A percentile compares a stretch with the other conserved stretches of the same genome.
Conservation (phyloP, 2,113 vertebrate genomes). For the Odobenus rosmarus region DNA sequence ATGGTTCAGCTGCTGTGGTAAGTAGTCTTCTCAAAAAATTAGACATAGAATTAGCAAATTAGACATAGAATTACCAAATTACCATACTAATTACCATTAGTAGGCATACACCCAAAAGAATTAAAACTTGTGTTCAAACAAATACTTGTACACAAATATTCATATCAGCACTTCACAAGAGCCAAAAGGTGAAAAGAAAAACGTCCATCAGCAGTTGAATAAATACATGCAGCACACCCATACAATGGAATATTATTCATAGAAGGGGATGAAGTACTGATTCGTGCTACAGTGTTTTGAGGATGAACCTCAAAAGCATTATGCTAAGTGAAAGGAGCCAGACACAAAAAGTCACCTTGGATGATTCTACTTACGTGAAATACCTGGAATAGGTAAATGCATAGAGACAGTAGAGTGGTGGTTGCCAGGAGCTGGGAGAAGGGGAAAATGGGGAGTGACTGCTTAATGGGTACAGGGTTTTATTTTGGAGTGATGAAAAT, state of each 20-base stretch:
- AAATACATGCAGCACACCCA: background rate
- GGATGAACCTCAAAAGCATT: background rate
- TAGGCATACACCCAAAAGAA: background rate
- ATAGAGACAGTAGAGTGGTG: background rate
- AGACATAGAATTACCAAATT: background rate
- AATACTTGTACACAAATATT: background rate
- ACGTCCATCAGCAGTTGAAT: background rate
- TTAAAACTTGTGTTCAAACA: background rate
- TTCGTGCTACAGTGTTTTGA: background rate
- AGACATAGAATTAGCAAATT: background rate
- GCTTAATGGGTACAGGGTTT: background rate
- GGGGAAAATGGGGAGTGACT: background rate
- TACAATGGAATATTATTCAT: background rate
- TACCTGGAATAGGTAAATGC: background rate
- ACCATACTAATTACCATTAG: background rate
- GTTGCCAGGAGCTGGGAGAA: background rate
- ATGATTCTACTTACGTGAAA: background rate
- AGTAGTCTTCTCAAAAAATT: constrained; percentile 27
- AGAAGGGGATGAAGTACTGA: background rate
- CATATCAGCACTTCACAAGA: background rate
- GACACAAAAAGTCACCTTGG: background rate
- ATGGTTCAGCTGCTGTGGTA: background rate
- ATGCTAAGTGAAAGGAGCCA: background rate
- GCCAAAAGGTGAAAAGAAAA: background rate
- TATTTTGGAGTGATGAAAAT: background rate